Conservation (phyloP, 2,888 invertebrate species). For the Bombyx huttoni region DNA sequence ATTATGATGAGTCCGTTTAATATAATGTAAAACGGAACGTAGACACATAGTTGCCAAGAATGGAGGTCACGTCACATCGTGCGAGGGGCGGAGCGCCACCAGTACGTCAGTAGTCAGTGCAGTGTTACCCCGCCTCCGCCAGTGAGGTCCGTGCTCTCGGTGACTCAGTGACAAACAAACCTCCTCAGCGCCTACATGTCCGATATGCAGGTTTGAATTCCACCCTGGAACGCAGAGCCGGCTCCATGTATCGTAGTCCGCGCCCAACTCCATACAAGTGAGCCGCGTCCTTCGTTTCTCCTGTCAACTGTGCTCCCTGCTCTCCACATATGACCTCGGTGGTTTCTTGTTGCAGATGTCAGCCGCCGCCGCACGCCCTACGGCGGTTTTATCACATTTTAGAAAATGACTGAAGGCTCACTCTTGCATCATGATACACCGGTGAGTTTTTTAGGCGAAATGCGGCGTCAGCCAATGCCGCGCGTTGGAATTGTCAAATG, state of each 20-base stretch:
- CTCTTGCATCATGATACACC: slow-evolving; percentile 53
- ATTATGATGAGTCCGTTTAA: not conserved
- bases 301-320: slow-evolving; percentile 5
- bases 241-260: slow-evolving; percentile 58
- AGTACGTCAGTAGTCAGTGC: slow-evolving; percentile 1
- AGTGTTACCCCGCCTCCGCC: slow-evolving; percentile 12
- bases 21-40: slow-evolving; percentile 7
- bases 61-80: slow-evolving; percentile 13
- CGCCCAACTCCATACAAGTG: slow-evolving; percentile 53
- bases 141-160: slow-evolving; percentile 20
- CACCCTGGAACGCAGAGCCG: slow-evolving; percentile 35
- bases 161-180: slow-evolving; percentile 56
- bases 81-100: slow-evolving; percentile 7
- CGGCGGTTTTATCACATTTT: slow-evolving; percentile 68
- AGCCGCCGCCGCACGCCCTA: slow-evolving; percentile 60
- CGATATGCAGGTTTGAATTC: slow-evolving; percentile 46
- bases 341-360: slow-evolving; percentile 62
- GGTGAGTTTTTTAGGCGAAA: slow-evolving; percentile 38
- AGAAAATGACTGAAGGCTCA: slow-evolving; percentile 68
- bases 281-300: slow-evolving; percentile 19
- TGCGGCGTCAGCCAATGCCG: slow-evolving; percentile 9
- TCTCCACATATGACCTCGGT: slow-evolving; percentile 51
- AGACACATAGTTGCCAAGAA: slow-evolving; percentile 2
- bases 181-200: slow-evolving; percentile 43
- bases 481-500: slow-evolving; percentile 5